Conservation (phyloP, 2,797 vertebrate species). For the Holocentrus rufus region DNA sequence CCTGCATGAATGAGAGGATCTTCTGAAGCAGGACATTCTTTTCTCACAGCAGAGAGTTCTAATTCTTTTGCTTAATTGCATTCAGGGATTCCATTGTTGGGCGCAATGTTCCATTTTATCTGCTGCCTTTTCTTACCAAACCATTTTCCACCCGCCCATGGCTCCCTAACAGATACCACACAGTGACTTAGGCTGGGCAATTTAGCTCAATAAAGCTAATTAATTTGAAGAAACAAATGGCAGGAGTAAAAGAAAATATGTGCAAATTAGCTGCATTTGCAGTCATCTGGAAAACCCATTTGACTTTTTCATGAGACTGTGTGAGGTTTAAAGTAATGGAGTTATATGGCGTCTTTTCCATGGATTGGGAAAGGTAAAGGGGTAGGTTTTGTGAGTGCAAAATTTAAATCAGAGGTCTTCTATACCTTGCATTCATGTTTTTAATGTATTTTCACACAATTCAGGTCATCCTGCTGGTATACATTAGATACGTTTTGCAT, state of each 20-base stretch:
- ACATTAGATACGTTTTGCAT: too few species aligned
- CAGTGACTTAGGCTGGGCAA: constrained; percentile 48
- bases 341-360: background rate
- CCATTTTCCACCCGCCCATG: constrained; percentile 47
- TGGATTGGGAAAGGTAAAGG: background rate
- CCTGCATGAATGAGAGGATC: constrained; percentile 63
- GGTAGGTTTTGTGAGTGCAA: background rate
- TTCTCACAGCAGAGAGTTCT: constrained; percentile 60
- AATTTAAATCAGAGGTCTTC: too few species aligned
- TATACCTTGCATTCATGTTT: too few species aligned
- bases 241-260: constrained; percentile 43
- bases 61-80: constrained; percentile 77
- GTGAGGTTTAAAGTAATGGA: constrained; percentile 18
- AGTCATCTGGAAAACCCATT: constrained; percentile 53
- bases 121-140: constrained; percentile 57
- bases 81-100: constrained; percentile 70
- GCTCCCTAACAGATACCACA: constrained; percentile 51
- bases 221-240: constrained; percentile 67
- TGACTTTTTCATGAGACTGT: constrained; percentile 35
- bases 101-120: constrained; percentile 61
- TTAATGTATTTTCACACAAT: too few species aligned
- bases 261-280: constrained; percentile 48
- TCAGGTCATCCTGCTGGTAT: too few species aligned
- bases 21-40: constrained; percentile 76
- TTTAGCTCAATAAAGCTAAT: constrained; percentile 67